Conservation (phyloP, 2,888 invertebrate species). For the Ptychoptera contaminata region DNA sequence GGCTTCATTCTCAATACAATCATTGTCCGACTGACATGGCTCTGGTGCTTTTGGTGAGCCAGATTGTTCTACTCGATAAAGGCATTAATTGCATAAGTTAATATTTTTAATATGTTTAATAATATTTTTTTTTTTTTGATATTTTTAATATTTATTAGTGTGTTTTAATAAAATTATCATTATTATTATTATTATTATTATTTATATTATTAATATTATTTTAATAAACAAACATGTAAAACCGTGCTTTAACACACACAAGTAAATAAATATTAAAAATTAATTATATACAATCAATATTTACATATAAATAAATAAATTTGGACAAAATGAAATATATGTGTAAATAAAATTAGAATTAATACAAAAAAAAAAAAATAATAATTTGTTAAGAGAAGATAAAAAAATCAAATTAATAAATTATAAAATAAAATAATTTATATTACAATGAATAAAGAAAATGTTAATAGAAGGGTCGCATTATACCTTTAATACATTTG, state of each 20-base stretch:
- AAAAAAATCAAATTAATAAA: constrained; percentile 4
- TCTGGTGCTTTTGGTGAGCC: constrained; percentile 50
- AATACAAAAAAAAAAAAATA: not conserved
- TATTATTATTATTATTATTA: not conserved
- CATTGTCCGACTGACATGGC: constrained; percentile 67
- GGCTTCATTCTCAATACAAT: constrained; percentile 69
- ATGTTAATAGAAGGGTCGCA: constrained; percentile 4
- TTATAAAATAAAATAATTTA: constrained; percentile 3
- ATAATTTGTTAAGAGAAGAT: not conserved
- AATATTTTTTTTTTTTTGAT: too few species aligned
- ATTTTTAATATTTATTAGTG: constrained; percentile 5
- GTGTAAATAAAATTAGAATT: too few species aligned
- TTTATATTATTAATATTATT: not conserved
- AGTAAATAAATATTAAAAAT: not conserved
- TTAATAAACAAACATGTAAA: not conserved
- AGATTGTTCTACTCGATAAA: constrained; percentile 42
- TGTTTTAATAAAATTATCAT: constrained; percentile 3
- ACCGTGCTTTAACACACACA: not conserved
- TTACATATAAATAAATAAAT: not conserved
- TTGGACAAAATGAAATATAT: too few species aligned
- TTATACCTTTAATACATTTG: constrained; percentile 28
- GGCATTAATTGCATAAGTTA: too few species aligned
- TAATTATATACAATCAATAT: not conserved
- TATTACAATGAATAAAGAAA: not conserved
- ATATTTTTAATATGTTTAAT: constrained; percentile 3